phyloP scores from a whole-genome alignment of 2,888 invertebrate species.

The Zootermopsis nevadensis region DNA sequence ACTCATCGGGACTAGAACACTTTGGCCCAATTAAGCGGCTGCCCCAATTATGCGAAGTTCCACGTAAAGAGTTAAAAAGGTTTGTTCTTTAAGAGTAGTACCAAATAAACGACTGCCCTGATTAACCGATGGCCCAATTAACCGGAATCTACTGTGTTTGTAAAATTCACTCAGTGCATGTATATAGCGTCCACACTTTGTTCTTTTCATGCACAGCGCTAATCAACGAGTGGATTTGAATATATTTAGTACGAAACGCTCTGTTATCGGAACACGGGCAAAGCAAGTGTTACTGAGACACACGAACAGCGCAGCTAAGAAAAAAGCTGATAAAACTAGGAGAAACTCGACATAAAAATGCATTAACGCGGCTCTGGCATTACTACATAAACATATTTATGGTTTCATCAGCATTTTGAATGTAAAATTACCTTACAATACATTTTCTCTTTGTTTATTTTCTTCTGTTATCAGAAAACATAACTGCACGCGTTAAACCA shows the following conservation, averaged over 20 bases:
- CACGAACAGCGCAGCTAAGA: background rate
- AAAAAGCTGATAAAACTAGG: background rate
- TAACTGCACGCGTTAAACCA: background rate
- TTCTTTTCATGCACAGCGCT: conserved; percentile 1
- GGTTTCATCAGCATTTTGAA: conserved; percentile 23
- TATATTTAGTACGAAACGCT: background rate
- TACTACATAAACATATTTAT: conserved; percentile 11
- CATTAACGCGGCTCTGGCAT: background rate
- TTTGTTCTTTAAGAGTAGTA: no score
- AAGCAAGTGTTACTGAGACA: background rate
- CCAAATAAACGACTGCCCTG: no score
- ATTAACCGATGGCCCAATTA: no score
- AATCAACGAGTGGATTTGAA: background rate
- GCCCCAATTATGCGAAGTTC: no score
- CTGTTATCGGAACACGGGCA: conserved; percentile 4
- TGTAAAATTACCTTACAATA: background rate
- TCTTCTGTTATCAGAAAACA: conserved; percentile 16
- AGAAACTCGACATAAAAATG: background rate
- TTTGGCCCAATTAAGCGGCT: no score
- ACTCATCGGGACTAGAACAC: no score
- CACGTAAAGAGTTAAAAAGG: no score
- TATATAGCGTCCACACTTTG: background rate
- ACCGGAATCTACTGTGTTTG: background rate
- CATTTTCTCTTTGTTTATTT: conserved; percentile 1
- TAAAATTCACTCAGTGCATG: background rate